A percentile compares a stretch with the other conserved stretches of the same genome.
phyloP scores from a whole-genome alignment of 1,140 invertebrate genomes.

The Bilobella aurantiaca region DNA sequence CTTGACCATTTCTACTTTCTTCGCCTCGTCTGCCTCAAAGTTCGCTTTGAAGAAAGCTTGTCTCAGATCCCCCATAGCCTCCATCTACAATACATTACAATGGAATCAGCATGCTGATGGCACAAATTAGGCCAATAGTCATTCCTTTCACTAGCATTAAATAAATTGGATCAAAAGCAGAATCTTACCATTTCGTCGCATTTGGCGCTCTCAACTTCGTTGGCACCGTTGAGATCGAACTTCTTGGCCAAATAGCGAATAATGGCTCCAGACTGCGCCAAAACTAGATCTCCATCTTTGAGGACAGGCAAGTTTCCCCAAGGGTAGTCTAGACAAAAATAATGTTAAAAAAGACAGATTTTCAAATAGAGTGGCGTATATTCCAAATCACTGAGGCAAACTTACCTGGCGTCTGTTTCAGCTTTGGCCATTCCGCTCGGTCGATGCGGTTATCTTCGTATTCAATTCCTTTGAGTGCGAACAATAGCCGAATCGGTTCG shows the following conservation, averaged over 20 bases:
- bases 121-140: no score
- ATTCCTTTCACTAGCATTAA: no score
- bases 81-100: not conserved
- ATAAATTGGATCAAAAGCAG: no score
- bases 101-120: no score
- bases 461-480: slow-evolving; percentile 43
- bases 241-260: slow-evolving; percentile 53
- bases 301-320: slow-evolving; percentile 54
- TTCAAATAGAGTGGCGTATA: not conserved
- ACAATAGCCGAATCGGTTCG: slow-evolving; percentile 40
- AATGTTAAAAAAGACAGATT: not conserved
- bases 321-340: not conserved
- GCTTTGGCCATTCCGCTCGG: slow-evolving; percentile 39
- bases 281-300: slow-evolving; percentile 53
- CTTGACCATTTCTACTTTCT: not conserved
- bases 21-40: slow-evolving; percentile 8
- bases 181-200: slow-evolving; percentile 52
- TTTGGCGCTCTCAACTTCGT: slow-evolving; percentile 53
- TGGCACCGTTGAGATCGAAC: slow-evolving; percentile 48
- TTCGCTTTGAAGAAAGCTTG: not conserved
- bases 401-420: slow-evolving; percentile 38
- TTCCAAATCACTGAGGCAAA: not conserved
- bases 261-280: slow-evolving; percentile 54
- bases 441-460: slow-evolving; percentile 43
- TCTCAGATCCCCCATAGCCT: not conserved